phyloP scores from a whole-genome alignment of 2,888 invertebrate genomes.

The Heliothis peltigera region DNA sequence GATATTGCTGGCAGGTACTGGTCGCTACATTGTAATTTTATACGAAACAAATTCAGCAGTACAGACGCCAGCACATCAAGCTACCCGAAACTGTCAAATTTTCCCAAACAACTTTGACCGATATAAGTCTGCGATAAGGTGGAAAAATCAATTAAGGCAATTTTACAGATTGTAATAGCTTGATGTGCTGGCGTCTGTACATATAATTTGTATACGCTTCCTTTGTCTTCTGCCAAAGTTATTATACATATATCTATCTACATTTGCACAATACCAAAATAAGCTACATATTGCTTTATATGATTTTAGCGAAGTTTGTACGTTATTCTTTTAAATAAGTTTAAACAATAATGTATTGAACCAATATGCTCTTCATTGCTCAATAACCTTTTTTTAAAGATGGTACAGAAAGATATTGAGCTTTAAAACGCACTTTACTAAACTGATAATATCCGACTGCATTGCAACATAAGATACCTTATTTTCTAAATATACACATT shows the following conservation, averaged over 20 bases:
- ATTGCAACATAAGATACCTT: background rate
- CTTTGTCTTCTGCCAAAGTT: constrained; percentile 15
- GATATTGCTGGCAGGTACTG: no score
- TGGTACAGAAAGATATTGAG: constrained; percentile 17
- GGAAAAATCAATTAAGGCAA: no score
- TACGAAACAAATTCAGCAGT: no score
- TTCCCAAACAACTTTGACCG: no score
- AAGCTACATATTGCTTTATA: constrained; percentile 25
- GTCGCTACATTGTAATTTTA: no score
- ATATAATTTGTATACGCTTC: constrained; percentile 19
- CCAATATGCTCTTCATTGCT: constrained; percentile 31
- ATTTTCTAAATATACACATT: background rate
- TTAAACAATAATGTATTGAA: background rate
- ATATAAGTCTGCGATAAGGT: no score
- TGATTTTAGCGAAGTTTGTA: constrained; percentile 54
- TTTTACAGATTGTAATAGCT: no score
- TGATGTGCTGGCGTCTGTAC: no score
- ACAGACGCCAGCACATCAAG: no score
- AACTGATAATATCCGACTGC: constrained; percentile 36
- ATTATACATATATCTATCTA: constrained; percentile 9
- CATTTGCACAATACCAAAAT: constrained; percentile 12
- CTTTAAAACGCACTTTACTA: constrained; percentile 24
- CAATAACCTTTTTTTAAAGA: no score
- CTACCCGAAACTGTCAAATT: no score
- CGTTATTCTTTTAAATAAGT: constrained; percentile 45